A percentile compares a stretch with the other conserved stretches of the same genome.
Evolutionary conservation across 2,113 vertebrate genomes (phyloP).

Genomic region (Hiodon alosoides): DNA sequence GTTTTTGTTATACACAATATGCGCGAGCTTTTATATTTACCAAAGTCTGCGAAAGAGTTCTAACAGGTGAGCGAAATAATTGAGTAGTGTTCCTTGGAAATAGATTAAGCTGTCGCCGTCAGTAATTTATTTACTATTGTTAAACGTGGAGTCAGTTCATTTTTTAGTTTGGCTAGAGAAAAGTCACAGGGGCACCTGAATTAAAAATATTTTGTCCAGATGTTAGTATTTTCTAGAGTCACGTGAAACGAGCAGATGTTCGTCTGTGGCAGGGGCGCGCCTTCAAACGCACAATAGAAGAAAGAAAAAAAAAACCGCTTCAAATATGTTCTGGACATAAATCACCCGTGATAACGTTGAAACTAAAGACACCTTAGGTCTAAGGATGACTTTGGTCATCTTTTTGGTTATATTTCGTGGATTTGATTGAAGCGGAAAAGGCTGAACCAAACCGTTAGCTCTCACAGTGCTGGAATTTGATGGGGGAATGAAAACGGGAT

Average conservation of each 20-base stretch:
- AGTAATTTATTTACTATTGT: too few species aligned
- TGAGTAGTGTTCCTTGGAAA: too few species aligned
- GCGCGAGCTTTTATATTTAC: too few species aligned
- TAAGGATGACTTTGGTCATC: constrained; percentile 24
- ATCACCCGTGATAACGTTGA: constrained; percentile 37
- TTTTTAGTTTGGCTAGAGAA: constrained; percentile 65
- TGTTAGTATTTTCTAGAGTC: constrained; percentile 79
- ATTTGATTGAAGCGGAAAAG: constrained; percentile 53
- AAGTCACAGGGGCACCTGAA: constrained; percentile 78
- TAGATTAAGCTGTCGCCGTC: too few species aligned
- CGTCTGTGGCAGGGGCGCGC: constrained; percentile 60
- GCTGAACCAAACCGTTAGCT: constrained; percentile 70
- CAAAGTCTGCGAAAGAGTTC: too few species aligned
- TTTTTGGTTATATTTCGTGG: constrained; percentile 4
- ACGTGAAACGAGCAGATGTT: constrained; percentile 86
- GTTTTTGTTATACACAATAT: too few species aligned
- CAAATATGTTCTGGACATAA: constrained; percentile 44
- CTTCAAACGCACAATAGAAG: constrained; percentile 51
- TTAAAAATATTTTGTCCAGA: constrained; percentile 85
- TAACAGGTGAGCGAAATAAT: too few species aligned
- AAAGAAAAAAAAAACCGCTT: constrained; percentile 26
- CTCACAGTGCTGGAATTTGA: constrained; percentile 50
- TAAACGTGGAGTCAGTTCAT: too few species aligned
- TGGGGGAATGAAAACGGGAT: constrained; percentile 37
- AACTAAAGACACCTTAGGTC: constrained; percentile 5